Base-by-base conservation (phyloP, 92 coral and sea anemone genomes). In the Palythoa caribaeorum region DNA sequence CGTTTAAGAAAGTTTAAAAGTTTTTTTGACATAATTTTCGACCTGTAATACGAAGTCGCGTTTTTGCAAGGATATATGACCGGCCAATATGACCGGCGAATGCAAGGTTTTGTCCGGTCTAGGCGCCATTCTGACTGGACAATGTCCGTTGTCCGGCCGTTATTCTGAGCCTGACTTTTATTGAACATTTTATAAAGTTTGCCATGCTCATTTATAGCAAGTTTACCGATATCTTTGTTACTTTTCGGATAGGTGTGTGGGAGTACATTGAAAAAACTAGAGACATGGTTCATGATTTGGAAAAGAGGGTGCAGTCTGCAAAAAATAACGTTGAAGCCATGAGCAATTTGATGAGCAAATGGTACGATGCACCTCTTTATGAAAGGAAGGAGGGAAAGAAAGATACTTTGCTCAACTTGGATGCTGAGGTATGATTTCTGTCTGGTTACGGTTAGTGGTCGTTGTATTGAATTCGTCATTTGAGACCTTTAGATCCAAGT, bases 251-350 rank as follows among this genome's bases (percentile, higher is more conserved):
- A 96, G 99, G 98, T 86, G 99, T 90, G 6, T 97, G 99, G 99
- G 99, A 95, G 83, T 97, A 97, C 88, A 97, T 97, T 21, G 99
- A 95, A 68, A 95, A 93, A 81, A 97, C 98, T 5, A 86, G 99
- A 74, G 99, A 97, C 38, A 89, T 94, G 91, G 99, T 95, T 1
- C 98, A 97, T 65, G 99, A 97, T 54, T 88, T 97, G 38, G 96
- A 97, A 80, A 94, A 93, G 81, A 95, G 99, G 13, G 99, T 97
- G 12, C 99, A 97, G 60, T 93, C 98, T 53, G 98, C 98, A 16
- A 97, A 95, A 70, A 93, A 94, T 88, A 97, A 97, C 77, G 98
- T 97, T 35, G 99, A 95, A 57, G 80, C 94, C 71, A 94, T 94
- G 93, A 90, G 96, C 65, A 97, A 97, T 71, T 89, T 95, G 53